phyloP scores from a whole-genome alignment of 2,888 invertebrate species.

The Charanyca ferruginea region DNA sequence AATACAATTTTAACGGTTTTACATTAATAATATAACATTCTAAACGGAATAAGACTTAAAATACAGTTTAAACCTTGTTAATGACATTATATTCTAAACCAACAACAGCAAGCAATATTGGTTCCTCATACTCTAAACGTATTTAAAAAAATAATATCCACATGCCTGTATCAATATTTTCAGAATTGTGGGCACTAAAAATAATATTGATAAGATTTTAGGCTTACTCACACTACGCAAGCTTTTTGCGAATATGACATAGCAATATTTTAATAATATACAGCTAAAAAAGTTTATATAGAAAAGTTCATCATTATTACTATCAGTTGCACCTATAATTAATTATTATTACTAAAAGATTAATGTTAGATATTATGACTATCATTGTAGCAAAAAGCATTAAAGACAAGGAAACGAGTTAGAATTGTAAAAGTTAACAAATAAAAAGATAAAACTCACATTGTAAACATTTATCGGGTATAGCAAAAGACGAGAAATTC shows the following conservation, averaged over 20 bases:
- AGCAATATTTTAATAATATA: neutral
- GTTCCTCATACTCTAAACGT: neutral
- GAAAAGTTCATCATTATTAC: neutral
- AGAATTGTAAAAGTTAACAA: neutral
- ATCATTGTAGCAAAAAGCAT: slow-evolving; percentile 6
- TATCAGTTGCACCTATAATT: neutral
- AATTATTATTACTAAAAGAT: neutral
- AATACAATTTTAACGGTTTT: neutral
- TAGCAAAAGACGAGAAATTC: slow-evolving; percentile 1
- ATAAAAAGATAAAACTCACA: neutral
- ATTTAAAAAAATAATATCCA: neutral
- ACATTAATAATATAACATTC: no score
- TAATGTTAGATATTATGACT: slow-evolving; percentile 3
- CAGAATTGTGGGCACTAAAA: neutral
- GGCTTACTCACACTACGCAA: neutral
- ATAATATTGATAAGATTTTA: neutral
- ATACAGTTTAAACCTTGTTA: no score
- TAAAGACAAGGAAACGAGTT: slow-evolving; percentile 5
- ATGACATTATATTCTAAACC: no score
- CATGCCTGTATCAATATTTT: neutral
- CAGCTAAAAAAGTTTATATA: neutral
- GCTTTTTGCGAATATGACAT: neutral
- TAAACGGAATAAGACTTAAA: no score
- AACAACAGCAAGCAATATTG: neutral
- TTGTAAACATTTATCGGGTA: neutral